Evolutionary conservation across 2,888 invertebrate species (phyloP).

Genomic region (Pseudococcus viburni): DNA sequence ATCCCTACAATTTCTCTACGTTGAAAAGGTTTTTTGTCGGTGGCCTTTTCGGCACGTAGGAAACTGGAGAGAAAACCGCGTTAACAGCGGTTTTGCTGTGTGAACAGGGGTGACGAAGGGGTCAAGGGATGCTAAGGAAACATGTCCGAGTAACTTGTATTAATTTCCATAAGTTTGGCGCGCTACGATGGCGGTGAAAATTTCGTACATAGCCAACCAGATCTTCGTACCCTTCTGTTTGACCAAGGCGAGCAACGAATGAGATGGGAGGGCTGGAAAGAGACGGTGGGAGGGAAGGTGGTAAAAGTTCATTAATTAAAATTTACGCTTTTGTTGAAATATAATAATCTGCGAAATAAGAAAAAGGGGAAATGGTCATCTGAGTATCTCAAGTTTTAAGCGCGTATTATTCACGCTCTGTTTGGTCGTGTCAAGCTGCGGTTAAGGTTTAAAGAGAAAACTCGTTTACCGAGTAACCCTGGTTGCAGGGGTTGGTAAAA

Average conservation of each 20-base stretch:
- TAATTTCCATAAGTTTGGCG: constrained; percentile 58
- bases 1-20: not conserved
- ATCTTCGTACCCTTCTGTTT: constrained; percentile 30
- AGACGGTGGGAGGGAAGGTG: not conserved
- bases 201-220: constrained; percentile 39
- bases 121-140: not conserved
- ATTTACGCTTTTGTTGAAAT: constrained; percentile 57
- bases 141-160: constrained; percentile 35
- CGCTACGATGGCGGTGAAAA: not conserved
- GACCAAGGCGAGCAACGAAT: constrained; percentile 5
- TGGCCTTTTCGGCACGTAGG: not conserved
- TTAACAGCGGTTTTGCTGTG: not conserved
- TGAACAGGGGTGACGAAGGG: not conserved
- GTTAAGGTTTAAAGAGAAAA: constrained; percentile 60
- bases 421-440: constrained; percentile 65
- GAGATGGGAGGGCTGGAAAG: not conserved
- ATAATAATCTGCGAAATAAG: constrained; percentile 59
- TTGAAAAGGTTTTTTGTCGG: not conserved
- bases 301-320: constrained; percentile 52
- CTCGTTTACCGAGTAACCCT: constrained; percentile 60
- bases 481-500: not conserved
- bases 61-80: not conserved
- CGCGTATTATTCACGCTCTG: constrained; percentile 65
- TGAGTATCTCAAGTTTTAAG: constrained; percentile 52
- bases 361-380: constrained; percentile 56